Evolutionary conservation across 2,113 vertebrate species (phyloP).

Genomic region (Arvicanthis niloticus): DNA sequence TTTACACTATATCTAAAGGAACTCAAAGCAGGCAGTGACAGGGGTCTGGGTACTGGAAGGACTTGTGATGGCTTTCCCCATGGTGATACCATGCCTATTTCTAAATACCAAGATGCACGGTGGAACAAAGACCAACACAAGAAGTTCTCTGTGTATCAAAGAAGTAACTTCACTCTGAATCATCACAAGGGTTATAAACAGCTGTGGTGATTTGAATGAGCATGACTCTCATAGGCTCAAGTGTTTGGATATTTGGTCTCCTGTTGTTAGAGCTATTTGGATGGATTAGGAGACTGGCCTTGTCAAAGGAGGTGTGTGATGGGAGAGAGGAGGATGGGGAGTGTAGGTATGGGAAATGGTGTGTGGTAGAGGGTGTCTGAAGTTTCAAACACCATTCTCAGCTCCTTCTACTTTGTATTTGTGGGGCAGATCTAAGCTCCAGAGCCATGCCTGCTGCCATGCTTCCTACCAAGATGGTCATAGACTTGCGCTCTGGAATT

Average conservation of each 20-base stretch:
- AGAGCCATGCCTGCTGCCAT: neutral
- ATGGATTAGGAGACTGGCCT: neutral
- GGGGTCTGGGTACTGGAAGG: accelerated
- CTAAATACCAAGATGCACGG: accelerated
- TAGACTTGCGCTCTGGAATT: neutral
- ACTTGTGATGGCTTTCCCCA: neutral
- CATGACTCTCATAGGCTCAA: too few relatives aligned
- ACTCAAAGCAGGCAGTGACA: neutral
- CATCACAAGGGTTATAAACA: neutral
- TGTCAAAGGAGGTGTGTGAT: neutral
- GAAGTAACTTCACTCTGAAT: neutral
- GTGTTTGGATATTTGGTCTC: neutral
- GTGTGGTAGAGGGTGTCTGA: neutral
- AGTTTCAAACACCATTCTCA: neutral
- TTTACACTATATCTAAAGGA: accelerated
- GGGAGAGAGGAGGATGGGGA: too few relatives aligned
- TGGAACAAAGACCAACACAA: accelerated
- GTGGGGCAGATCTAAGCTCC: neutral
- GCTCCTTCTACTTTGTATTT: neutral
- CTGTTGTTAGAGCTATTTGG: neutral
- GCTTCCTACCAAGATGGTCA: neutral
- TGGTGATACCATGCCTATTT: accelerated
- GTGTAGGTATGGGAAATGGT: too few relatives aligned
- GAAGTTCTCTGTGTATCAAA: accelerated
- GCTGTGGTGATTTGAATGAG: neutral